phyloP scores from a whole-genome alignment of 64 coral and sea anemone species.

The Orbicella faveolata region DNA sequence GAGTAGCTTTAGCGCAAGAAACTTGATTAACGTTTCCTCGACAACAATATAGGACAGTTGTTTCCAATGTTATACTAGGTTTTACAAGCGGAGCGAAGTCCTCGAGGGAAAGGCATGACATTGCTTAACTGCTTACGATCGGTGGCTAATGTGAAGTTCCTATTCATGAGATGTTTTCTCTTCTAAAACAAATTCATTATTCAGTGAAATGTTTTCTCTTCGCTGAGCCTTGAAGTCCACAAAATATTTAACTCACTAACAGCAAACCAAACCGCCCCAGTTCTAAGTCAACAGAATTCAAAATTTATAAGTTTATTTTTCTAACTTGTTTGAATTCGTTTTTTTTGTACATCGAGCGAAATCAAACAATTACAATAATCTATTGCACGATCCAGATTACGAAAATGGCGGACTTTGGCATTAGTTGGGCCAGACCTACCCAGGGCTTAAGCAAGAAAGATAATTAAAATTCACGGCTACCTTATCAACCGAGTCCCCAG shows the following conservation, averaged over 20 bases:
- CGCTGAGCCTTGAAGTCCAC: background rate
- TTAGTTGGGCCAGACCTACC: background rate
- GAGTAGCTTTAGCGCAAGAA: background rate
- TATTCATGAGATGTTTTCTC: background rate
- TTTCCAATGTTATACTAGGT: background rate
- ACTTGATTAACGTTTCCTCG: background rate
- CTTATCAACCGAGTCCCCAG: slow-evolving; percentile 78
- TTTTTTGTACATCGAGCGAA: slow-evolving; percentile 61
- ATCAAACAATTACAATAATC: slow-evolving; percentile 79
- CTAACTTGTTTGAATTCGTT: slow-evolving; percentile 96
- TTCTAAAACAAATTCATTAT: slow-evolving; percentile 25
- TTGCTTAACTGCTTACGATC: background rate
- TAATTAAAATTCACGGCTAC: slow-evolving; percentile 35
- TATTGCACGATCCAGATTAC: slow-evolving; percentile 5
- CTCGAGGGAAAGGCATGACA: no score
- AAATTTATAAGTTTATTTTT: slow-evolving; percentile 98
- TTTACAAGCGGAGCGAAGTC: no score
- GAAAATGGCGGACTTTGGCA: background rate
- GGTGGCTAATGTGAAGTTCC: background rate
- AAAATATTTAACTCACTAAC: slow-evolving; percentile 32
- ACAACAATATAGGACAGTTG: background rate
- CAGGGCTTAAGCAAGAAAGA: background rate
- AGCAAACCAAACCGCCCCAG: slow-evolving; percentile 33
- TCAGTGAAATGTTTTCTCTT: slow-evolving; percentile 3
- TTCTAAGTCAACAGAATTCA: slow-evolving; percentile 82